phyloP scores from a whole-genome alignment of 2,797 vertebrate genomes.

The Platalea minor region DNA sequence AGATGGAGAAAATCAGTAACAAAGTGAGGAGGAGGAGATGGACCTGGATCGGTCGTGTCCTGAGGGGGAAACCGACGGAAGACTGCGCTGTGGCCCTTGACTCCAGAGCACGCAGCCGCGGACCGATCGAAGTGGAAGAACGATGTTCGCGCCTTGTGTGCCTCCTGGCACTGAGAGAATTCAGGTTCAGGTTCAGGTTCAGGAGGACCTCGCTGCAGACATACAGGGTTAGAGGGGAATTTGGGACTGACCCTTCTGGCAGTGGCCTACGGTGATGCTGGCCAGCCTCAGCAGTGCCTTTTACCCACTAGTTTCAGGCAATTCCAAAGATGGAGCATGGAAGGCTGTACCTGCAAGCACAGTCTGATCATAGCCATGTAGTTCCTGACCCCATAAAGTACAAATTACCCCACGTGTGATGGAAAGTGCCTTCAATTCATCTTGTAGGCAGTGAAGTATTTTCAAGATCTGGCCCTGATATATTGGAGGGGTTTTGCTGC shows the following conservation, averaged over 20 bases:
- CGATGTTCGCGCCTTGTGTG: no score
- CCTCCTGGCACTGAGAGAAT: no score
- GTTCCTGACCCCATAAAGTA: not conserved
- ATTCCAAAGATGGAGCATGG: not conserved
- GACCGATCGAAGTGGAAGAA: no score
- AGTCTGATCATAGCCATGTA: not conserved
- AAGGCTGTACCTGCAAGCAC: not conserved
- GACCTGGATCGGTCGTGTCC: no score
- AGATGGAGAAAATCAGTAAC: no score
- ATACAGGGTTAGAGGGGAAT: not conserved
- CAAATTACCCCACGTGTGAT: not conserved
- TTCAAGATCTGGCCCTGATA: not conserved
- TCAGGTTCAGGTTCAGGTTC: no score
- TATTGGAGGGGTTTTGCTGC: not conserved
- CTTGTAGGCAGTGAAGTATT: not conserved
- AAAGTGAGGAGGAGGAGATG: no score
- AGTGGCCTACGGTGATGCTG: not conserved
- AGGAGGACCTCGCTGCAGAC: not conserved
- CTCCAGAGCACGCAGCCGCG: no score
- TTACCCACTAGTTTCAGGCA: not conserved
- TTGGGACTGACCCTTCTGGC: not conserved
- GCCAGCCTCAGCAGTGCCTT: not conserved
- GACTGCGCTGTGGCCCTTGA: no score
- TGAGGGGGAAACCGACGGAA: no score
- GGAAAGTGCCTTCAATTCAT: not conserved